Percentiles rank a stretch among this genome's conserved stretches.
These are phyloP conservation scores for Otocyon megalotis DNA, from an alignment of 2,113 vertebrate genomes.

Conservation along the genomic window DNA sequence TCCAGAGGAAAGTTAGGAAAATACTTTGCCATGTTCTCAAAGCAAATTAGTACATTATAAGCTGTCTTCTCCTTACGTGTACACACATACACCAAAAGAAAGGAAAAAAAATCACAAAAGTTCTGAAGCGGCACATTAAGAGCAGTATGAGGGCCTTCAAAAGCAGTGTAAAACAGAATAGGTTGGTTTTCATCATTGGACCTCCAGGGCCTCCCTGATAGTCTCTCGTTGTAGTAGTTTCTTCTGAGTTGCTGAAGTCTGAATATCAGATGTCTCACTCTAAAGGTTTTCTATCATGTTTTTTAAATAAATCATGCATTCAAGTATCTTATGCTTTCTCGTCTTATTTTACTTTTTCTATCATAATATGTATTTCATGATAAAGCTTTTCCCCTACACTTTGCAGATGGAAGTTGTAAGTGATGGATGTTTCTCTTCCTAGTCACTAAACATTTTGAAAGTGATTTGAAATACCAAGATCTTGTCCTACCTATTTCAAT, in stretches of 20 bases:
- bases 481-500: not conserved
- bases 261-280: not conserved
- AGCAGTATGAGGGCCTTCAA: not conserved
- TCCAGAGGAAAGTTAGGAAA: not conserved
- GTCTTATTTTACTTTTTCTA: not conserved
- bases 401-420: not conserved
- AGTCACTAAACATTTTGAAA: slow-evolving; percentile 56
- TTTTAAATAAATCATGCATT: not conserved
- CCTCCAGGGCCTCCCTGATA: not conserved
- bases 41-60: not conserved
- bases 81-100: not conserved
- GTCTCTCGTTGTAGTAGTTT: not conserved
- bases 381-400: not conserved
- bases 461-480: not conserved
- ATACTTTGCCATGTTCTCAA: not conserved
- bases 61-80: fast-evolving
- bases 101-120: not conserved
- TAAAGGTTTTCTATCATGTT: not conserved
- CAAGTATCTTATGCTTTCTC: not conserved
- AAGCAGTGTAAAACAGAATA: not conserved
- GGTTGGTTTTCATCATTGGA: not conserved
- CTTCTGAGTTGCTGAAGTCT: not conserved
- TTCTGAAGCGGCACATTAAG: not conserved
- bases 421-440: slow-evolving; percentile 9
- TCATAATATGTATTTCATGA: not conserved